Base-by-base conservation (phyloP, 2,113 vertebrate species). In the Tautogolabrus adspersus region DNA sequence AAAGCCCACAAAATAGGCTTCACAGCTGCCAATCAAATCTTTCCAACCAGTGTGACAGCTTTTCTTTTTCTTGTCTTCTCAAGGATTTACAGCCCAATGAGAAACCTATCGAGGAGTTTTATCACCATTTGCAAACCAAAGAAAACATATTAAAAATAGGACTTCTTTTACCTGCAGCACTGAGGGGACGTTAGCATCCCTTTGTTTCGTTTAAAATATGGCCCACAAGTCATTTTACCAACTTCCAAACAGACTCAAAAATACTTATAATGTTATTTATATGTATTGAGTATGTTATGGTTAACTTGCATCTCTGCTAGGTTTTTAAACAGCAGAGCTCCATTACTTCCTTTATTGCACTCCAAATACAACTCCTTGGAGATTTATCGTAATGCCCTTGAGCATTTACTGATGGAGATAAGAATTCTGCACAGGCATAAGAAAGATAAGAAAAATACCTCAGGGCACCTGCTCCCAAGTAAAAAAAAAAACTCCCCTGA, bases 381-480 rank as follows among this genome's bases (percentile, higher is more conserved):
- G 70, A 82, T 77, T 61, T 79, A 82, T 69, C 7, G 1, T 52
- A 40, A 13, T 66, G 67, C 75, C 78, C 83, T 82, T 62, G 56
- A 87, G 83, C 51, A 55, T 80, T 79, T 75, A 51, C 40, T 66
- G 34, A 74, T 51, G 79, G 58, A 72, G 83, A 89, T 88, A 83
- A 88, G 65, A 84, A 76, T 78, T 73, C 65, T 56, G 80, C 66
- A 26, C 65, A 76, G 81, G 78, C 67, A 86, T 61, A 38, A 68
- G 54, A n/a, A 16, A 68, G 81, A 90, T 87, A 82, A 88, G 80
- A 84, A 82, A 85, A 81, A 82, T 49, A 49, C 84, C 72, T 88
- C 2, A 21, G 21, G 77, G 84, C 91, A 91, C 91, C 90, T 92
- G 89, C 74, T 84, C 65, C 46, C 10, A 6, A 1, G 52, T 38